Percentiles rank a stretch among this genome's conserved stretches.
phyloP scores from a whole-genome alignment of 1,140 invertebrate genomes.

The Drosophila auraria region DNA sequence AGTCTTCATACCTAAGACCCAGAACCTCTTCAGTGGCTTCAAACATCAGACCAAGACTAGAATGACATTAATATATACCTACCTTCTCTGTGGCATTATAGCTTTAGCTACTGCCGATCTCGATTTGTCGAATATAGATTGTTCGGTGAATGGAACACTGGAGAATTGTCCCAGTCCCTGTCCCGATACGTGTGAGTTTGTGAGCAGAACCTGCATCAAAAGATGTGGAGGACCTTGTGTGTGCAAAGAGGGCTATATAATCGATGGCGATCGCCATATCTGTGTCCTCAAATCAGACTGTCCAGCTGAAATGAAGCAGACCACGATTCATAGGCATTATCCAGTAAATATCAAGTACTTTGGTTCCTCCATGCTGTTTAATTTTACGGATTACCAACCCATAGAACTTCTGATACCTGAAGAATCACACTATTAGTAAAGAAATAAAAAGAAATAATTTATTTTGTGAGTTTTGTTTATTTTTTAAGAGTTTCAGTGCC shows the following conservation, averaged over 20 bases:
- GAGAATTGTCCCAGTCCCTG: conserved; percentile 13
- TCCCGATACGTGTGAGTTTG: conserved; percentile 26
- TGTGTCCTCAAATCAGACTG: conserved; percentile 21
- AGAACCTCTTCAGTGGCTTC: not conserved
- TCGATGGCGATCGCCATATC: conserved; percentile 11
- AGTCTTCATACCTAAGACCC: not conserved
- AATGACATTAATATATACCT: not conserved
- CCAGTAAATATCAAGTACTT: conserved; percentile 24
- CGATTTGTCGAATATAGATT: conserved; percentile 4
- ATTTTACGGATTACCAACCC: conserved; percentile 3
- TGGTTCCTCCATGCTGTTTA: conserved; percentile 14
- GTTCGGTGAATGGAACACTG: conserved; percentile 16
- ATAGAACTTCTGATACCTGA: not conserved
- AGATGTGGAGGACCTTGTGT: conserved; percentile 25
- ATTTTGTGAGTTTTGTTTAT: conserved; percentile 8
- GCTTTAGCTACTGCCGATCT: not conserved
- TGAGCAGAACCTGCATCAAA: not conserved
- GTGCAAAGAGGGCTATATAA: conserved; percentile 27
- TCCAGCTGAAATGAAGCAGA: conserved; percentile 1
- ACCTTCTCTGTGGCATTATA: not conserved
- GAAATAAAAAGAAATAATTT: not conserved
- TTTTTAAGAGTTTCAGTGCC: conserved; percentile 1
- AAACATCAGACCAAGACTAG: not conserved
- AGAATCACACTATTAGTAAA: no score
- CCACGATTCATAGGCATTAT: not conserved